A percentile compares a stretch with the other conserved stretches of the same genome.
These are phyloP conservation scores for Physocephala rufipes DNA, from an alignment of 2,888 invertebrate genomes.

Conservation along the genomic window DNA sequence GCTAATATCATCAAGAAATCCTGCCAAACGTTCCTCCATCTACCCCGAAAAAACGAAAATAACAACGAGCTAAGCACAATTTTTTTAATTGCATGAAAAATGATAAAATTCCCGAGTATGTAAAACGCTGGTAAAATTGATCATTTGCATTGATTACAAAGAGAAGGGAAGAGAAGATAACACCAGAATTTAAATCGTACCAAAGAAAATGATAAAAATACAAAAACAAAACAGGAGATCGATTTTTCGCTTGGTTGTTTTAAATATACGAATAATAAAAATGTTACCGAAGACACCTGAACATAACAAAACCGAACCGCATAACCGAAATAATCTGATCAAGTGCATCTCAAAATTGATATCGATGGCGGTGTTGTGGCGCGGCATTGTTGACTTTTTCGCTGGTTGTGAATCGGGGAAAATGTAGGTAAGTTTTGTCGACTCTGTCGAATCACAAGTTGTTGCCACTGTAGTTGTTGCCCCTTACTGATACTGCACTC, in stretches of 20 bases:
- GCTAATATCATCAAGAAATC: not conserved
- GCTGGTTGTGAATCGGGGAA: too few relatives aligned
- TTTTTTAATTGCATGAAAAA: not conserved
- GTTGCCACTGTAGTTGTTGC: too few relatives aligned
- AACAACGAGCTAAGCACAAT: not conserved
- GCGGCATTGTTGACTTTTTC: too few relatives aligned
- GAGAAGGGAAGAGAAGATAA: not conserved
- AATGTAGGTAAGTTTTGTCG: too few relatives aligned
- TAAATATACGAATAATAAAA: conserved; percentile 25
- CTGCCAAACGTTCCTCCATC: not conserved
- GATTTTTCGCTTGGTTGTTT: too few relatives aligned
- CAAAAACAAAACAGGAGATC: too few relatives aligned
- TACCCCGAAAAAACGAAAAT: not conserved
- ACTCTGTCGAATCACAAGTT: too few relatives aligned
- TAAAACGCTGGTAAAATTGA: not conserved
- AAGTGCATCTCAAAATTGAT: conserved; percentile 1
- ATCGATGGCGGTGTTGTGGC: too few relatives aligned
- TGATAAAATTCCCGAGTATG: conserved; percentile 12
- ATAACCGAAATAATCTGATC: conserved; percentile 26
- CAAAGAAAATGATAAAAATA: not conserved
- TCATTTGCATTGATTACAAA: conserved; percentile 11
- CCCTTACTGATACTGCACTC: not conserved
- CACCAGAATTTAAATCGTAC: not conserved
- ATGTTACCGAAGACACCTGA: conserved; percentile 30
- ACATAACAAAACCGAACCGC: conserved; percentile 12